phyloP scores from a whole-genome alignment of 2,888 invertebrate species.

The Tribolium freemani region DNA sequence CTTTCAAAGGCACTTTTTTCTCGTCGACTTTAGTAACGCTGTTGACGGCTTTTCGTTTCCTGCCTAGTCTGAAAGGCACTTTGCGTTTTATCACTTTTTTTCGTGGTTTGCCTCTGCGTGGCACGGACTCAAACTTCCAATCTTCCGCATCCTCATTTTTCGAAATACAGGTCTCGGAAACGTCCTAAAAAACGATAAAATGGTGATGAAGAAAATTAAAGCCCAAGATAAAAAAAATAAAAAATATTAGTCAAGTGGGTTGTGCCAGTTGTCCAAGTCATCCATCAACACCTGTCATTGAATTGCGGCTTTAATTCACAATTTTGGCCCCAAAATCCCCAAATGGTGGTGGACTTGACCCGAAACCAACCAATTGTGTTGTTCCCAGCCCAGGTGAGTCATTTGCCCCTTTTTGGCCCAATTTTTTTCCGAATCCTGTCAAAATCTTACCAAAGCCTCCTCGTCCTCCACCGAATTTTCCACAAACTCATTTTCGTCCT shows the following conservation, averaged over 20 bases:
- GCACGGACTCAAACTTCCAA: slow-evolving; percentile 31
- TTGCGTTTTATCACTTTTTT: slow-evolving; percentile 47
- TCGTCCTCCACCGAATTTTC: slow-evolving; percentile 19
- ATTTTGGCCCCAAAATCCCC: no score
- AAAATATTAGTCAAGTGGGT: not conserved
- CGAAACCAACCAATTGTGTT: no score
- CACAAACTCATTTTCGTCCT: slow-evolving; percentile 40
- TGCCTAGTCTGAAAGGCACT: slow-evolving; percentile 29
- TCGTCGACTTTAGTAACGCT: slow-evolving; percentile 40
- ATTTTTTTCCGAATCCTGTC: not conserved
- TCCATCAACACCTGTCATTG: no score
- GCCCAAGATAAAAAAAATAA: no score
- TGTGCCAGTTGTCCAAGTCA: no score
- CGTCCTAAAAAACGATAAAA: not conserved
- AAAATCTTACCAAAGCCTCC: slow-evolving; percentile 2
- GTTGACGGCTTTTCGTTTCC: slow-evolving; percentile 17
- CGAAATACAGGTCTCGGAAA: not conserved
- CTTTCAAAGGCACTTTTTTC: slow-evolving; percentile 48
- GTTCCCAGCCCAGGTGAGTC: no score
- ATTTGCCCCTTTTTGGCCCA: not conserved
- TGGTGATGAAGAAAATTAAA: no score
- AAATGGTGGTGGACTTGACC: no score
- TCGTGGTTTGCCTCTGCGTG: slow-evolving; percentile 46
- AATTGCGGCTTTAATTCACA: no score
- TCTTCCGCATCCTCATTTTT: slow-evolving; percentile 23